Percentiles rank a stretch among this genome's conserved stretches.
Evolutionary conservation across 1,140 invertebrate genomes (phyloP).

Genomic region (Maconellicoccus hirsutus): DNA sequence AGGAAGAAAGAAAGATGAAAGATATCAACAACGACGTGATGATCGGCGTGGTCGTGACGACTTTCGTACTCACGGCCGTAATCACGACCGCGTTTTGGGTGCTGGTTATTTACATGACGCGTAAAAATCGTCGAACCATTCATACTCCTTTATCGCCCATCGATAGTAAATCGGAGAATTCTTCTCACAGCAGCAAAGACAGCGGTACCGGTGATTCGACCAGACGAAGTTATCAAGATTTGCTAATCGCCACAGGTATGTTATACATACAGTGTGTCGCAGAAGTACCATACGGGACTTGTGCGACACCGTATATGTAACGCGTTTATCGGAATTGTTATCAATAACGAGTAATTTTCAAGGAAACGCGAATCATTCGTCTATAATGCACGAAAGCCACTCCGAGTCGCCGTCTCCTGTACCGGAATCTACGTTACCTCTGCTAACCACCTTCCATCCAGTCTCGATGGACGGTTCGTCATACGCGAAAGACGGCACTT

Average conservation of each 20-base stretch:
- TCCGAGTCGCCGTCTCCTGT: not conserved
- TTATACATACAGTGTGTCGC: too few relatives aligned
- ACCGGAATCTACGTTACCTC: not conserved
- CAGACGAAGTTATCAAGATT: conserved; percentile 36
- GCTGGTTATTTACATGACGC: conserved; percentile 77
- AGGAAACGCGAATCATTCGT: conserved; percentile 2
- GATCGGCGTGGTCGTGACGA: conserved; percentile 74
- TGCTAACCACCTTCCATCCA: conserved; percentile 4
- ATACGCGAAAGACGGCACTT: not conserved
- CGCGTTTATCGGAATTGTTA: too few relatives aligned
- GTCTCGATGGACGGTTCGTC: not conserved
- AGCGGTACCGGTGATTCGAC: conserved; percentile 48
- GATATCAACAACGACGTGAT: conserved; percentile 32
- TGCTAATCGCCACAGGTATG: not conserved
- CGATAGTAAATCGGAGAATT: conserved; percentile 38
- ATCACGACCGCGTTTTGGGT: conserved; percentile 84
- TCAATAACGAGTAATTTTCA: too few relatives aligned
- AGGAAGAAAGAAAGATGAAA: not conserved
- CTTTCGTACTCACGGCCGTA: conserved; percentile 78
- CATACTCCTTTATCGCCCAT: conserved; percentile 31
- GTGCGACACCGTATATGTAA: too few relatives aligned
- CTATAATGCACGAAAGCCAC: not conserved
- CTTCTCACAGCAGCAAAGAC: conserved; percentile 44
- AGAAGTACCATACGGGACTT: too few relatives aligned
- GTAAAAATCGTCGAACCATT: conserved; percentile 43